Percentiles rank a stretch among this genome's conserved stretches.
Conservation (phyloP, 2,797 vertebrate genomes). For the Pseudochaenichthys georgianus region DNA sequence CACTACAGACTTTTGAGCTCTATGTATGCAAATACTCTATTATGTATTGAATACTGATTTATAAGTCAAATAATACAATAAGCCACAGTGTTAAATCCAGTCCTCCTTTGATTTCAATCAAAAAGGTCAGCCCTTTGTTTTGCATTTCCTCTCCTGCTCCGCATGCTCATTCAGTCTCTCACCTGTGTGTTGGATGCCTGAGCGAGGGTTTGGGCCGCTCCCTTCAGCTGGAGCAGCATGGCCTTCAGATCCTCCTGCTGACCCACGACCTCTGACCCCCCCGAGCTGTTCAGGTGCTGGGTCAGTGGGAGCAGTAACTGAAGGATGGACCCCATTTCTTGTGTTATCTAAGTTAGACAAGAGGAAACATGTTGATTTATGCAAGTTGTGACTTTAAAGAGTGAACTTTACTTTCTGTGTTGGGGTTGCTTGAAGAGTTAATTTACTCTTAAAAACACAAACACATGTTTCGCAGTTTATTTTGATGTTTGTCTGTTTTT, state of each 20-base stretch:
- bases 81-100: background rate
- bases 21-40: background rate
- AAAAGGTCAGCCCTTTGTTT: conserved; percentile 43
- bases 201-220: conserved; percentile 72
- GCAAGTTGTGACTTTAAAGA: background rate
- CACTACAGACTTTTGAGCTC: background rate
- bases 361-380: background rate
- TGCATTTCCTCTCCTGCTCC: conserved; percentile 7
- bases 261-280: conserved; percentile 19
- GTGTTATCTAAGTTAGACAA: conserved; percentile 57
- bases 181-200: conserved; percentile 73
- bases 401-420: background rate
- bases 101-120: conserved; percentile 30
- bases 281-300: conserved; percentile 41
- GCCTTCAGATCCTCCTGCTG: conserved; percentile 65
- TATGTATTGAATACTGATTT: background rate
- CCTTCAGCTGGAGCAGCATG: conserved; percentile 75
- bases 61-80: conserved; percentile 5
- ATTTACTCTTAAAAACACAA: conserved; percentile 1
- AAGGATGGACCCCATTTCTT: conserved; percentile 74
- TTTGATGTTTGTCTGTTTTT: too few species aligned
- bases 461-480: background rate
- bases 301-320: conserved; percentile 75
- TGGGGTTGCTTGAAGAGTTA: background rate
- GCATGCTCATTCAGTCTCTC: conserved; percentile 31